These are phyloP conservation scores for Sebastes matsubarae DNA, from an alignment of 2,797 vertebrate species.

Conservation along the genomic window DNA sequence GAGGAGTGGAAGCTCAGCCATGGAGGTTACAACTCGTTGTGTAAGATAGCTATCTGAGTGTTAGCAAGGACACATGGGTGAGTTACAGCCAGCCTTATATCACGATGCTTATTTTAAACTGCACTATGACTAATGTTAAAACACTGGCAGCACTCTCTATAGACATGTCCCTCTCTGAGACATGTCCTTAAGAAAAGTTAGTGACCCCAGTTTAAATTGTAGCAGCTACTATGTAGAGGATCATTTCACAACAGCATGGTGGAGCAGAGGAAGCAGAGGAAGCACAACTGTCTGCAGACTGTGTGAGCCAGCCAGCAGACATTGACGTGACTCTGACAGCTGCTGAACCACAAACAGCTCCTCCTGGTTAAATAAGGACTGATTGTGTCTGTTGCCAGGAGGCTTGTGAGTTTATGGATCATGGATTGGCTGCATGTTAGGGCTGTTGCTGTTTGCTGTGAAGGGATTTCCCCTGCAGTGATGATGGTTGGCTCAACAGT, in stretches of 20 bases:
- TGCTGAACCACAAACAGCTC: conserved; percentile 11
- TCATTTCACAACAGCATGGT: background rate
- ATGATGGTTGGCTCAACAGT: no score
- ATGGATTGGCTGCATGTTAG: background rate
- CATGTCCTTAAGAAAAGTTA: background rate
- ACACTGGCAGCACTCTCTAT: background rate
- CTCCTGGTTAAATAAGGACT: conserved; percentile 1
- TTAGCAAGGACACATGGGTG: conserved; percentile 56
- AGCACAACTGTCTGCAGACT: conserved; percentile 31
- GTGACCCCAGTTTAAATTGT: background rate
- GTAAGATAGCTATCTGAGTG: background rate
- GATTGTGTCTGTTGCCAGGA: background rate
- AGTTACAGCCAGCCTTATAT: conserved; percentile 6
- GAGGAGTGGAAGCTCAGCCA: background rate
- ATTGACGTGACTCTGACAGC: conserved; percentile 35
- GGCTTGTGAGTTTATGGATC: background rate
- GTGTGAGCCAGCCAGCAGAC: background rate
- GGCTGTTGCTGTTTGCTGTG: no score
- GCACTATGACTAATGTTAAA: background rate
- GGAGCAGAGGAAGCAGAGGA: background rate
- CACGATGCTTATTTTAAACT: conserved; percentile 35
- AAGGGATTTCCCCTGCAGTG: no score
- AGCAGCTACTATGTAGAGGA: background rate
- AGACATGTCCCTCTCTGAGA: background rate
- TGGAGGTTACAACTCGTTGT: background rate